Percentiles rank a stretch among this genome's conserved stretches.
Conservation (phyloP, 2,113 vertebrate species). For the Gambusia affinis region DNA sequence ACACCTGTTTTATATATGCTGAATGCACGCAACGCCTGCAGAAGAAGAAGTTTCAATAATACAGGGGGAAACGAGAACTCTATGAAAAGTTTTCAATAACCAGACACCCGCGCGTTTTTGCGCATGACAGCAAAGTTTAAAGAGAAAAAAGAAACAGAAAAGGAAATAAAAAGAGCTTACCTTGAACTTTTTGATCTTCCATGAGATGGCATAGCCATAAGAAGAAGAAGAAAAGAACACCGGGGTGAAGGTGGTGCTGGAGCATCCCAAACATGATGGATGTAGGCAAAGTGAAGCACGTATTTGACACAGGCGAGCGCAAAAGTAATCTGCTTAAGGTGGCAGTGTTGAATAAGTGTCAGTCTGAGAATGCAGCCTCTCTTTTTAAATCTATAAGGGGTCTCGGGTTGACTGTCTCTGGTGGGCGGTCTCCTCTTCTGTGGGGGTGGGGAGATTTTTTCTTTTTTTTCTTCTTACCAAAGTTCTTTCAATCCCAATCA, state of each 20-base stretch:
- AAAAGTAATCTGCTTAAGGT: conserved; percentile 87
- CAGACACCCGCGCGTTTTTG: conserved; percentile 18
- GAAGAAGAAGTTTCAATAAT: conserved; percentile 32
- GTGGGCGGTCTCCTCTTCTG: conserved; percentile 97
- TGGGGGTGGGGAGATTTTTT: conserved; percentile 89
- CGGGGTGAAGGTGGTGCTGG: conserved; percentile 86
- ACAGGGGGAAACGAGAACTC: not conserved
- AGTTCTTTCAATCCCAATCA: conserved; percentile 91
- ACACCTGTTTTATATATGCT: conserved; percentile 72
- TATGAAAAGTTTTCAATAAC: conserved; percentile 60
- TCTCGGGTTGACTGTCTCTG: conserved; percentile 92
- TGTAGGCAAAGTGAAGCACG: conserved; percentile 79
- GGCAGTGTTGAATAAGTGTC: conserved; percentile 98
- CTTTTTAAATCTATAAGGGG: conserved; percentile 99
- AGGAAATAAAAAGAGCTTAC: conserved; percentile 80
- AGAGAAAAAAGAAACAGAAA: conserved; percentile 4
- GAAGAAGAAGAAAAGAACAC: conserved; percentile 89
- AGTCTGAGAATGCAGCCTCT: conserved; percentile 95
- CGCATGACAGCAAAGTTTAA: conserved; percentile 55
- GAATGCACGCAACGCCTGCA: conserved; percentile 48
- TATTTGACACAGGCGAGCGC: conserved; percentile 78
- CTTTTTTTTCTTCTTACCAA: conserved; percentile 76
- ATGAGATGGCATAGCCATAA: conserved; percentile 91
- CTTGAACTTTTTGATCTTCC: conserved; percentile 94
- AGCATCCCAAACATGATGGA: conserved; percentile 89